Evolutionary conservation across 2,888 invertebrate species (phyloP), one percentile per base, ranked within the genome.

Genomic region (Serrognathus titanus): DNA sequence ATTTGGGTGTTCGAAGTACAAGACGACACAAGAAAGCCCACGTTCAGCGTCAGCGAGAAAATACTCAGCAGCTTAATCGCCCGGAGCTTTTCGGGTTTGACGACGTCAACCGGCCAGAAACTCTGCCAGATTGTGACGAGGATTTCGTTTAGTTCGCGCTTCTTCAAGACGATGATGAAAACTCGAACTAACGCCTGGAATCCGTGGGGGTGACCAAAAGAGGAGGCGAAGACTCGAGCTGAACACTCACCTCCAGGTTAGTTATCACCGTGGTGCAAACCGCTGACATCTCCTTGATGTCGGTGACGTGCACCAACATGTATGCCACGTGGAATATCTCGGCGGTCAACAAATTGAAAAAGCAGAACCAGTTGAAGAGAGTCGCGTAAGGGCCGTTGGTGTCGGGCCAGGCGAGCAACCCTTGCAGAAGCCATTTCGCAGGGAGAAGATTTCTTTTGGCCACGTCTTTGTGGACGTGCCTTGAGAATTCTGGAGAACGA

Each of bases 231-330:
- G n/a, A 11, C 36, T 11, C 43, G 43, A 43, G 10, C 4, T 11
- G 43, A 16, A 11, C 36, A 20, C 41, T 51, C 49, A 57, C 57
- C 24, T 58, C 58, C 13, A 58, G 41, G 4, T 48, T 53, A 3
- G 58, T 53, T 43, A 51, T 54, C n/a, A 58, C 54, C 24, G 58
- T 58, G 8, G 53, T 51, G 8, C 49, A 45, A n/a, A 54, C 48
- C 20, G 49, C 53, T 8, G 53, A 40, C 45, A 43, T 41, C 11
- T 47, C 51, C 46, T 47, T 51, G 9, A 54, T 35, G 38, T 54
- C 53, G 13, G 45, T 38, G 9, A 46, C 46, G 20, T 53, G 7
- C 8, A 48, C n/a, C 3, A 58, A n/a, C 5, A 54, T 54, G 43
- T 53, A 58, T 11, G 49, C 35, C 13, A 47, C 53, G 20, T 54